Evolutionary conservation across 2,113 vertebrate genomes (phyloP), one percentile per base, ranked within the genome.

Genomic region (Rhipidura dahli): DNA sequence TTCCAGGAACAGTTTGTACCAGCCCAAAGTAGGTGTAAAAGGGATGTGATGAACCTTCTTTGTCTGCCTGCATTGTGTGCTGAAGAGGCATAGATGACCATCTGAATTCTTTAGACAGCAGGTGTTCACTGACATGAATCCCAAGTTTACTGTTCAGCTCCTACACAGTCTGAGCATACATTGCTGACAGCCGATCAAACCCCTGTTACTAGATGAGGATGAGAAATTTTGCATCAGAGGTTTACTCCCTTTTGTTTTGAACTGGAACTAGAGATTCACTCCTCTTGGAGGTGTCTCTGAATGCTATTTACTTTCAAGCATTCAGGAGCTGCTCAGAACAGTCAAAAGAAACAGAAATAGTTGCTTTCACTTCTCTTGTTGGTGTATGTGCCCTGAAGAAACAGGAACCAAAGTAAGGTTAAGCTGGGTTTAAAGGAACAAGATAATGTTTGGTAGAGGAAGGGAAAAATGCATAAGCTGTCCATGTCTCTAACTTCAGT

Each of bases 351-450:
- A 78, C 72, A 91, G 70, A 95, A 90, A 88, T 66, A 76, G 54
- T 69, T 89, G 61, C 30, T 96, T 94, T 97, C 93, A 64, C 91
- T 96, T 96, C 95, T 87, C 60, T 21, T 85, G 35, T 31, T 94
- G 78, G 70, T 93, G 28, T 75, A 66, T 16, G 56, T 64, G 40
- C 37, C n/a, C 57, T 91, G 45, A 83, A 91, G 95, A 95, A 96
- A 89, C 64, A 95, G 96, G 94, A 96, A 95, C 84, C 61, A 45
- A 78, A 91, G 57, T 60, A 86, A 93, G 90, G 89, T 93, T 93
- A 94, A 86, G 37, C 51, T 86, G 50, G 57, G 92, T 96, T 94
- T 93, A 97, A 93, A 88, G 92, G 94, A 97, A 96, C 85, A 93
- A 89, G 50, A 71, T 81, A 90, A 71, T 68, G 13, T 75, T 94